These are phyloP conservation scores for Epistrophella euchroma DNA, from an alignment of 2,888 invertebrate genomes.

Conservation along the genomic window DNA sequence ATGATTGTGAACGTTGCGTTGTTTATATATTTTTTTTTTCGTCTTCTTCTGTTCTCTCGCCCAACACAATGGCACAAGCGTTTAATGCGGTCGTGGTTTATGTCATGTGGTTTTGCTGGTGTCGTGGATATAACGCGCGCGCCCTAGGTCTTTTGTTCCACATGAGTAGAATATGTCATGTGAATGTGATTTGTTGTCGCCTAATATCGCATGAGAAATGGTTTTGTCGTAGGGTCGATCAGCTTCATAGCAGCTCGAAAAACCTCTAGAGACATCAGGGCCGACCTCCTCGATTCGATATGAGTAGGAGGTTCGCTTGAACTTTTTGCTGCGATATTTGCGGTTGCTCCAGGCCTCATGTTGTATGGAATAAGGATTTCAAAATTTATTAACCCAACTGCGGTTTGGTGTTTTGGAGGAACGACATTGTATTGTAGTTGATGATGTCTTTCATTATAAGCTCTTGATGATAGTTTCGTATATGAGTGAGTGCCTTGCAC, in stretches of 20 bases:
- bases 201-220: slow-evolving; percentile 57
- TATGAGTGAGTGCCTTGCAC: slow-evolving; percentile 1
- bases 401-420: slow-evolving; percentile 50
- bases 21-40: slow-evolving; percentile 10
- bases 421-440: slow-evolving; percentile 37
- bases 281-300: not conserved
- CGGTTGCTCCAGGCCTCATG: slow-evolving; percentile 40
- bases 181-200: slow-evolving; percentile 73
- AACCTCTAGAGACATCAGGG: slow-evolving; percentile 7
- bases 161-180: slow-evolving; percentile 57
- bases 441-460: slow-evolving; percentile 50
- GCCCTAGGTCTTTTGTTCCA: slow-evolving; percentile 40
- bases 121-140: slow-evolving; percentile 56
- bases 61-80: slow-evolving; percentile 47
- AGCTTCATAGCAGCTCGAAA: not conserved
- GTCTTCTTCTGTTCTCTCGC: not conserved
- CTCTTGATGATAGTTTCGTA: slow-evolving; percentile 10
- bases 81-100: slow-evolving; percentile 69
- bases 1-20: slow-evolving; percentile 32
- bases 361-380: slow-evolving; percentile 33
- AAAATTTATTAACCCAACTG: slow-evolving; percentile 61
- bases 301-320: slow-evolving; percentile 30
- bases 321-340: slow-evolving; percentile 38
- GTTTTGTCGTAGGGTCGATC: slow-evolving; percentile 52
- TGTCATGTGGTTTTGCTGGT: slow-evolving; percentile 70